These are phyloP conservation scores for Harpagifer antarcticus DNA, from an alignment of 2,797 vertebrate species.

Conservation along the genomic window DNA sequence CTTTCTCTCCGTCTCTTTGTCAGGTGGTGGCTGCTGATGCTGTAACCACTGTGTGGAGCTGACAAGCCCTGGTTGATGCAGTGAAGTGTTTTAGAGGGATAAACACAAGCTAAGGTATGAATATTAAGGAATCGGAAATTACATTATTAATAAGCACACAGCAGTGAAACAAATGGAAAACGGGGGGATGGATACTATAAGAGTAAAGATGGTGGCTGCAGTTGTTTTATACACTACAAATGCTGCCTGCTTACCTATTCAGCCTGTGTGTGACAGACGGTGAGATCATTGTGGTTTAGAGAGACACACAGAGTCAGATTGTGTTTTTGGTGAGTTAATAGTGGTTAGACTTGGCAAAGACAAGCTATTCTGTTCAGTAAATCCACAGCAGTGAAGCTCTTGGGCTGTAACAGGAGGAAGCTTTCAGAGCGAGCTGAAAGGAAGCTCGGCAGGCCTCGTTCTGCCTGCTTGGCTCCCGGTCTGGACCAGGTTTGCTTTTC, in stretches of 20 bases:
- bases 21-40: slow-evolving; percentile 87
- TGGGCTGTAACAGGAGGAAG: slow-evolving; percentile 66
- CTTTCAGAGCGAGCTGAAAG: slow-evolving; percentile 70
- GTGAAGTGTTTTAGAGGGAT: slow-evolving; percentile 84
- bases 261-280: slow-evolving; percentile 32
- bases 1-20: slow-evolving; percentile 38
- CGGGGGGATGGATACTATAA: slow-evolving; percentile 28
- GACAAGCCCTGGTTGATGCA: slow-evolving; percentile 85
- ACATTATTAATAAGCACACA: slow-evolving; percentile 15
- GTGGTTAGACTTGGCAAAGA: slow-evolving; percentile 56
- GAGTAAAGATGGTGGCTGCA: slow-evolving; percentile 30
- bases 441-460: slow-evolving; percentile 41
- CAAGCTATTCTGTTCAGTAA: slow-evolving; percentile 23
- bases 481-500: slow-evolving; percentile 67
- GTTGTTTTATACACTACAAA: slow-evolving; percentile 31
- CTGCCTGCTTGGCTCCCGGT: slow-evolving; percentile 47
- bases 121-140: slow-evolving; percentile 32
- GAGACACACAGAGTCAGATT: slow-evolving; percentile 34
- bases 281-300: slow-evolving; percentile 38
- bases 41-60: slow-evolving; percentile 82
- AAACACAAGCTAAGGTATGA: slow-evolving; percentile 81
- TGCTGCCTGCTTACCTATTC: slow-evolving; percentile 24
- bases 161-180: slow-evolving; percentile 31
- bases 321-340: slow-evolving; percentile 52
- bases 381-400: slow-evolving; percentile 59